phyloP scores from a whole-genome alignment of 2,888 invertebrate genomes.

The Cryptocheilus praepositus region DNA sequence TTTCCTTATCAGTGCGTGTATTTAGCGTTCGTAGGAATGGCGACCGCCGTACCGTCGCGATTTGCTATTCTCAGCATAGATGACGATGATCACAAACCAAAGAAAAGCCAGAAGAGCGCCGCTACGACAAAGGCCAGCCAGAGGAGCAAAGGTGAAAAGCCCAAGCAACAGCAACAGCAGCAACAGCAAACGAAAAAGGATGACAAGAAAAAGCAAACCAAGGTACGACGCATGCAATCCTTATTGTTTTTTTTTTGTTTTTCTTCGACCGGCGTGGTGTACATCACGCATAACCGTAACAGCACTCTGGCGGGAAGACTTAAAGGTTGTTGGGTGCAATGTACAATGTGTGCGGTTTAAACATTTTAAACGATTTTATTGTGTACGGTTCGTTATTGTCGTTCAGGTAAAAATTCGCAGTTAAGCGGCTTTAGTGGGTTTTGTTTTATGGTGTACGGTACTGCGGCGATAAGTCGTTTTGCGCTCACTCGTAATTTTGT shows the following conservation, averaged over 20 bases:
- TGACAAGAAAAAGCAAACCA: constrained; percentile 68
- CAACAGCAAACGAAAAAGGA: constrained; percentile 60
- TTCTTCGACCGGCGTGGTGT: constrained; percentile 45
- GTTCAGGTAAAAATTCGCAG: too few relatives aligned
- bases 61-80: constrained; percentile 86
- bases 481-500: too few relatives aligned
- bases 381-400: too few relatives aligned
- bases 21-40: constrained; percentile 74
- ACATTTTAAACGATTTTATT: too few relatives aligned
- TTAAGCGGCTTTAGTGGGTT: too few relatives aligned
- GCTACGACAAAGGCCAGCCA: constrained; percentile 51
- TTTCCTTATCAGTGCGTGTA: constrained; percentile 37
- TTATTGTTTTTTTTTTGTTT: constrained; percentile 35
- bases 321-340: too few relatives aligned
- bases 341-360: constrained; percentile 15
- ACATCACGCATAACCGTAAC: too few relatives aligned
- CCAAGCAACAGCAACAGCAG: constrained; percentile 53
- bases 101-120: constrained; percentile 74
- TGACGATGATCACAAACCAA: constrained; percentile 80
- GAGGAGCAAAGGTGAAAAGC: constrained; percentile 69
- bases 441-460: too few relatives aligned
- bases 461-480: too few relatives aligned
- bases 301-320: constrained; percentile 33
- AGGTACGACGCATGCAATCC: constrained; percentile 49
- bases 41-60: constrained; percentile 82